These are phyloP conservation scores for Heliconius melpomene DNA, from an alignment of 1,140 invertebrate genomes.

Conservation along the genomic window DNA sequence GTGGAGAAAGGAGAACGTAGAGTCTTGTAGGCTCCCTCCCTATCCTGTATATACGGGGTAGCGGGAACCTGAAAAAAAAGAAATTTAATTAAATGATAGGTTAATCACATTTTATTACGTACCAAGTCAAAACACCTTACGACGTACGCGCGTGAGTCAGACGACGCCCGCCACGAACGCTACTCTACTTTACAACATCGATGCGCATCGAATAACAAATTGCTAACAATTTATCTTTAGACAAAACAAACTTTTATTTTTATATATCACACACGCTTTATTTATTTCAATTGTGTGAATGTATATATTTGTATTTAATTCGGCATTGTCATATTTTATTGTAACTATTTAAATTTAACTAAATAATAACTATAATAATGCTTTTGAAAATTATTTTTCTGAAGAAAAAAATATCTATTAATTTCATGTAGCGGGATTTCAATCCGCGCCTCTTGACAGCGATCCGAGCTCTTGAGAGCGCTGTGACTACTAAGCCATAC, in stretches of 20 bases:
- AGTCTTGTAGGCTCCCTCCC: no score
- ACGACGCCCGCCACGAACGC: conserved; percentile 19
- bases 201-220: conserved; percentile 24
- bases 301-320: not conserved
- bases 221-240: conserved; percentile 16
- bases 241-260: conserved; percentile 10
- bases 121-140: conserved; percentile 1
- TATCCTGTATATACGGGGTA: no score
- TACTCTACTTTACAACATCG: conserved; percentile 31
- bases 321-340: not conserved
- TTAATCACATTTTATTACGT: conserved; percentile 17
- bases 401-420: no score
- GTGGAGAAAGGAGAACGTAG: no score
- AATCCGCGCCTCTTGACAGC: no score
- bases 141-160: conserved; percentile 17
- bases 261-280: not conserved
- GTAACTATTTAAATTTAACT: not conserved
- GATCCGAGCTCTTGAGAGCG: no score
- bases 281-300: not conserved
- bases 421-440: no score
- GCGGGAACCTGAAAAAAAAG: not conserved
- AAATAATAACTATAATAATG: not conserved
- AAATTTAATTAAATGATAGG: not conserved
- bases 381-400: not conserved
- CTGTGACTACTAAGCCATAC: no score